Percentiles rank a stretch among this genome's conserved stretches.
These are phyloP conservation scores for Paragorgia papillata DNA, from an alignment of 92 coral and sea anemone genomes.

Conservation along the genomic window DNA sequence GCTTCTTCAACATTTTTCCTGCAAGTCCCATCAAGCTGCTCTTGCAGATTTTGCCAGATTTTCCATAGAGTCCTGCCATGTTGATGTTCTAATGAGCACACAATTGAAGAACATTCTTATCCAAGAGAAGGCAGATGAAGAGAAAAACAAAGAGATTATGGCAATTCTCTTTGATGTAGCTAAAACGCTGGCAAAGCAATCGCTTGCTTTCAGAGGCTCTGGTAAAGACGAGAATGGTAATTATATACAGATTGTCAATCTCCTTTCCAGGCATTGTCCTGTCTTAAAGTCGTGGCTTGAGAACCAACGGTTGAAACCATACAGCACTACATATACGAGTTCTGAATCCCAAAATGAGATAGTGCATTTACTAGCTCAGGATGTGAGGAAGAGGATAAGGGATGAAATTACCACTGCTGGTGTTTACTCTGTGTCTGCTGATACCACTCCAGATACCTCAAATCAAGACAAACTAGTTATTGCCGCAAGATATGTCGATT, in stretches of 20 bases:
- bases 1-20: constrained; percentile 20
- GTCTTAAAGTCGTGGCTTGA: constrained; percentile 7
- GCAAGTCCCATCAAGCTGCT: too few relatives aligned
- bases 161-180: too few relatives aligned
- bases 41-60: too few relatives aligned
- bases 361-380: constrained; percentile 22
- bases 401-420: constrained; percentile 7
- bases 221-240: constrained; percentile 28
- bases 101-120: constrained; percentile 16
- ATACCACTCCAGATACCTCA: constrained; percentile 38
- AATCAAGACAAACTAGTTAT: constrained; percentile 32
- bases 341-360: constrained; percentile 28
- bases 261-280: constrained; percentile 23
- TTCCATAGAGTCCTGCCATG: constrained; percentile 4
- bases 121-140: constrained; percentile 25
- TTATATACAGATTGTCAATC: constrained; percentile 1
- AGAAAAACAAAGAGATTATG: constrained; percentile 11
- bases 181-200: constrained; percentile 5
- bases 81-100: constrained; percentile 14
- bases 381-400: neutral
- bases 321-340: constrained; percentile 10
- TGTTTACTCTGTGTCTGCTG: constrained; percentile 28
- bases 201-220: constrained; percentile 29
- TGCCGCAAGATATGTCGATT: constrained; percentile 30
- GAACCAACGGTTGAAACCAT: constrained; percentile 15